These are phyloP conservation scores for Epizoanthus scotinus DNA, from an alignment of 92 coral and sea anemone genomes.

Conservation along the genomic window DNA sequence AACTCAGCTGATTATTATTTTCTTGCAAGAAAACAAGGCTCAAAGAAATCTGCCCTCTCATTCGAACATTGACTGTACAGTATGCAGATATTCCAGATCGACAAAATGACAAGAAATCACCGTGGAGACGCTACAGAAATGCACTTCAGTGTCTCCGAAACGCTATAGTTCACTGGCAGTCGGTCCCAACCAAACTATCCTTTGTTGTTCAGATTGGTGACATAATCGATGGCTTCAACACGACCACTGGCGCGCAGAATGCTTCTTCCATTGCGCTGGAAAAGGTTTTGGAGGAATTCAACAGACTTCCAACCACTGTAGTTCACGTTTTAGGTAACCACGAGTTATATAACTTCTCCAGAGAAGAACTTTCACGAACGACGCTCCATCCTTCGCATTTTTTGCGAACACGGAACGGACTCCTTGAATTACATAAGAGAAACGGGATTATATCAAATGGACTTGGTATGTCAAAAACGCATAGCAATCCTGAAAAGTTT, in stretches of 20 bases:
- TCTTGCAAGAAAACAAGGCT: too few relatives aligned
- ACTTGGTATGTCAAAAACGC: conserved; percentile 4
- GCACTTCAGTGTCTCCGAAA: conserved; percentile 45
- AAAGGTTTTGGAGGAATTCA: conserved; percentile 59
- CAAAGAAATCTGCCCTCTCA: too few relatives aligned
- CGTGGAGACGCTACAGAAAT: conserved; percentile 67
- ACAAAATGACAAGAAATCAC: conserved; percentile 41
- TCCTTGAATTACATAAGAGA: neutral
- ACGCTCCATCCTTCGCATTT: conserved; percentile 44
- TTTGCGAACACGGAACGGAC: conserved; percentile 6
- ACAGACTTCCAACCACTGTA: conserved; percentile 52
- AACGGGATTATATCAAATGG: conserved; percentile 3
- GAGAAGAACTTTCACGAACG: conserved; percentile 52
- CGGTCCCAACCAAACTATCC: conserved; percentile 15
- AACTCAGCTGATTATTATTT: too few relatives aligned
- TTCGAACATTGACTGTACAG: too few relatives aligned
- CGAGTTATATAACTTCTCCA: conserved; percentile 67
- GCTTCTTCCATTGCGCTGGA: conserved; percentile 59
- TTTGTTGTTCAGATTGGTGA: conserved; percentile 81
- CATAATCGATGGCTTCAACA: conserved; percentile 68
- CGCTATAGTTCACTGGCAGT: conserved; percentile 70
- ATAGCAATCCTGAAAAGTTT: conserved; percentile 45
- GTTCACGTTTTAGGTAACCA: conserved; percentile 78
- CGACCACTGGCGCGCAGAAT: conserved; percentile 12
- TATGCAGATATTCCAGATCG: conserved; percentile 67